Evolutionary conservation across 2,888 invertebrate genomes (phyloP).

Genomic region (Callinectes sapidus): DNA sequence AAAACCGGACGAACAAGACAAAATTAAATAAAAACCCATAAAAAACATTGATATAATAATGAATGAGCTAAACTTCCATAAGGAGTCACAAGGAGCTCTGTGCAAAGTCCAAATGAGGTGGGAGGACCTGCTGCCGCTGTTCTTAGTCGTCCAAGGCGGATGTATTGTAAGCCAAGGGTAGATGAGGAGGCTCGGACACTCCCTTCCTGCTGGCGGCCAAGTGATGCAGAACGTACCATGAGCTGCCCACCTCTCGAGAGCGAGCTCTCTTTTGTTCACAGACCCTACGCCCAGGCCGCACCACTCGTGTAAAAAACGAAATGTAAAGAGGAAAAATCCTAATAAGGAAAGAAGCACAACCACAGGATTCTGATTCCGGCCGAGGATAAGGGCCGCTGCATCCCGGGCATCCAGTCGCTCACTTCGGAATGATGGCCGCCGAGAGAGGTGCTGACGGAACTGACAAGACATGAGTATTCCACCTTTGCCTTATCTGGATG

Average conservation of each 20-base stretch:
- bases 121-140: neutral
- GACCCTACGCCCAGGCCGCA: neutral
- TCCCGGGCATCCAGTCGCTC: neutral
- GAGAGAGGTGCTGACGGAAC: constrained; percentile 1
- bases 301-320: neutral
- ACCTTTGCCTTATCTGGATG: neutral
- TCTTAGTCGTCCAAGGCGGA: neutral
- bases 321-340: neutral
- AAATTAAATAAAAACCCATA: neutral
- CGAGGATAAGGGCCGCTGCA: neutral
- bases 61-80: neutral
- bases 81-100: neutral
- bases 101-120: neutral
- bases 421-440: neutral
- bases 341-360: neutral
- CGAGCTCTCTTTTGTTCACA: neutral
- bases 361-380: neutral
- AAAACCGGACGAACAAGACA: neutral
- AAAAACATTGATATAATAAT: neutral
- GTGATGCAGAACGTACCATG: constrained; percentile 36
- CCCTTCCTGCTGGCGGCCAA: constrained; percentile 3
- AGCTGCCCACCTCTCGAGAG: neutral
- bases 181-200: neutral
- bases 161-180: neutral
- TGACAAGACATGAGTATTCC: neutral